Evolutionary conservation across 2,113 vertebrate genomes (phyloP).

Genomic region (Cephalopterus ornatus): DNA sequence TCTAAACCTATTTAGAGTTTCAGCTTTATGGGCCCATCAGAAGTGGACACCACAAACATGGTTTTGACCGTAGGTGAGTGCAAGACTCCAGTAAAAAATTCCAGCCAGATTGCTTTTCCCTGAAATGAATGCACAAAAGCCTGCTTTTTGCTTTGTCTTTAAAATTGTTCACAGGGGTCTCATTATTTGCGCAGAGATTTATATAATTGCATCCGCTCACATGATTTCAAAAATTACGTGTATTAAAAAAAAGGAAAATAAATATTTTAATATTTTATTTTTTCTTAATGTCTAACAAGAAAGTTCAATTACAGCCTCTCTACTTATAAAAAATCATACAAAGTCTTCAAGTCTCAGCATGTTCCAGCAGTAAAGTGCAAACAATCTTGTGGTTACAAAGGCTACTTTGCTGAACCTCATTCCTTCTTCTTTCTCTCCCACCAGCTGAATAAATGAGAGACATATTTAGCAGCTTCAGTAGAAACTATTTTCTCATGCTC

Average conservation of each 20-base stretch:
- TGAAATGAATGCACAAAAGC: neutral
- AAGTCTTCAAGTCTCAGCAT: conserved; percentile 46
- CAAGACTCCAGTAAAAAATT: neutral
- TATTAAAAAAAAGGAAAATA: conserved; percentile 28
- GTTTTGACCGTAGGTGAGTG: neutral
- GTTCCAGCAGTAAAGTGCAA: conserved; percentile 49
- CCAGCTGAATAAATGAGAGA: conserved; percentile 60
- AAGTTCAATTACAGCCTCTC: conserved; percentile 53
- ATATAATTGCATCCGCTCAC: conserved; percentile 4
- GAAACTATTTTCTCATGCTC: conserved; percentile 61
- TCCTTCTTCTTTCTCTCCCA: conserved; percentile 44
- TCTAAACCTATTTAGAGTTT: neutral
- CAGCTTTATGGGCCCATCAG: neutral
- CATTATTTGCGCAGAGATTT: conserved; percentile 35
- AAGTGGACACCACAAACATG: neutral
- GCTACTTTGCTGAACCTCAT: conserved; percentile 55
- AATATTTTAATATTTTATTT: conserved; percentile 56
- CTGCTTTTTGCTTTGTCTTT: conserved; percentile 10
- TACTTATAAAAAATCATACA: conserved; percentile 53
- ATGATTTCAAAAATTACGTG: conserved; percentile 7
- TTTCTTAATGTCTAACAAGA: conserved; percentile 37
- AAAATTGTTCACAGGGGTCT: conserved; percentile 3
- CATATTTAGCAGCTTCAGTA: conserved; percentile 52
- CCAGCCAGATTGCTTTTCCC: neutral
- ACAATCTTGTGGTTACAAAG: conserved; percentile 49